These are phyloP conservation scores for Characodon lateralis DNA, from an alignment of 2,797 vertebrate genomes.

Conservation along the genomic window DNA sequence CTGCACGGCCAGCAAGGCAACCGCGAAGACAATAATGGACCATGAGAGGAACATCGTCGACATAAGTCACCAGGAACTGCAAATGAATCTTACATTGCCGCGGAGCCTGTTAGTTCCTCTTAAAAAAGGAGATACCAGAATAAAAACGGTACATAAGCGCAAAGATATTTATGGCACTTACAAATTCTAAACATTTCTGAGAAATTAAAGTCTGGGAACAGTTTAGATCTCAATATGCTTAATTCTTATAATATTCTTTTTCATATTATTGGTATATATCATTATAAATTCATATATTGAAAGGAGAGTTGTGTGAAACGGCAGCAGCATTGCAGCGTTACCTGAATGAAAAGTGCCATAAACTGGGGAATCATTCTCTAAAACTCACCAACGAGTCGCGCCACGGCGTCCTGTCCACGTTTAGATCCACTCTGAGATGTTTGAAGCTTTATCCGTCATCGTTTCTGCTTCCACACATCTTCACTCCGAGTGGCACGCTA, in stretches of 20 bases:
- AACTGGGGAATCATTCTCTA: not conserved
- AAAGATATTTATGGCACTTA: not conserved
- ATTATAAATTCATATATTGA: not conserved
- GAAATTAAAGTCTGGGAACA: not conserved
- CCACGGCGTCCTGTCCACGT: not conserved
- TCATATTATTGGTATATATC: too few species aligned
- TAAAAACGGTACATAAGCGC: not conserved
- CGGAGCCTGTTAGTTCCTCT: constrained; percentile 7
- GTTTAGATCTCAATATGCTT: not conserved
- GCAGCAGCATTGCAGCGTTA: not conserved
- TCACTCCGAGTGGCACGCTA: not conserved
- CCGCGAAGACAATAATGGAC: constrained; percentile 36
- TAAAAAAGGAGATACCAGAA: not conserved
- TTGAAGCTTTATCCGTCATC: not conserved
- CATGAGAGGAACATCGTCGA: constrained; percentile 43
- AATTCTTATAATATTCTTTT: not conserved
- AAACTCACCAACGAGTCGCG: constrained; percentile 34
- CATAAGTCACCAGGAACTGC: constrained; percentile 35
- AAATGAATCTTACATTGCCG: constrained; percentile 26
- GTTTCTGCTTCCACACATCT: constrained; percentile 3
- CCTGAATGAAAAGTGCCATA: not conserved
- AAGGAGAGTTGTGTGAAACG: not conserved
- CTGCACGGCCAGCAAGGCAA: constrained; percentile 49
- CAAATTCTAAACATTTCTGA: not conserved
- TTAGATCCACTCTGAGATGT: not conserved